phyloP scores from a whole-genome alignment of 2,888 invertebrate species.

The Papilio demoleus region DNA sequence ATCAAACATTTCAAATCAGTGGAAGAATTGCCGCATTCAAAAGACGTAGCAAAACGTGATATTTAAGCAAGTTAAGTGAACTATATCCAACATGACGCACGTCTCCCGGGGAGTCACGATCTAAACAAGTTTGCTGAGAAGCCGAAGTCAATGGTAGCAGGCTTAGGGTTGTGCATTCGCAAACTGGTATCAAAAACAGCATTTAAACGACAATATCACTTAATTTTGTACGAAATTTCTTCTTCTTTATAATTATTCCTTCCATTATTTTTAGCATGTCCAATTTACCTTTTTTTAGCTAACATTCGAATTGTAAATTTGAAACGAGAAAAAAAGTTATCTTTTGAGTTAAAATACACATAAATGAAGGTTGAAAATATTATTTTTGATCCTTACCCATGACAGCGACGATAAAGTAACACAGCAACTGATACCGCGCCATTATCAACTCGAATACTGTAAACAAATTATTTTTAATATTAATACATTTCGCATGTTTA shows the following conservation, averaged over 20 bases:
- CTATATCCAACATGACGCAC: constrained; percentile 19
- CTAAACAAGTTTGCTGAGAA: constrained; percentile 16
- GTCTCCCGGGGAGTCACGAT: constrained; percentile 22
- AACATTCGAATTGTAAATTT: too few species aligned
- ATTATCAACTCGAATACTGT: constrained; percentile 61
- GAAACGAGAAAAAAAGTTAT: too few species aligned
- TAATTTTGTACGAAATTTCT: background rate
- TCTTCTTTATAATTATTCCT: background rate
- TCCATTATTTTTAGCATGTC: background rate
- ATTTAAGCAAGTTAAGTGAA: constrained; percentile 15
- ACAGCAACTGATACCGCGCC: constrained; percentile 66
- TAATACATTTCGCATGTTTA: too few species aligned
- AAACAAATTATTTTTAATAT: constrained; percentile 47
- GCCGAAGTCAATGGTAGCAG: background rate
- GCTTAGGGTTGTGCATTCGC: constrained; percentile 1
- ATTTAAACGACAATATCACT: background rate
- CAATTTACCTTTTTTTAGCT: too few species aligned
- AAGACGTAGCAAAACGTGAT: constrained; percentile 1
- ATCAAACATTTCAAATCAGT: too few species aligned
- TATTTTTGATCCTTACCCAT: constrained; percentile 61
- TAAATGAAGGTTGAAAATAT: constrained; percentile 5
- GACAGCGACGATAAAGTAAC: constrained; percentile 59
- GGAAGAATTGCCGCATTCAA: background rate
- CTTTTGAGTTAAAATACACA: background rate
- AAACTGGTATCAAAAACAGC: background rate